Evolutionary conservation across 2,888 invertebrate genomes (phyloP), one percentile per base, ranked within the genome.

Genomic region (Carterocephalus palaemon): DNA sequence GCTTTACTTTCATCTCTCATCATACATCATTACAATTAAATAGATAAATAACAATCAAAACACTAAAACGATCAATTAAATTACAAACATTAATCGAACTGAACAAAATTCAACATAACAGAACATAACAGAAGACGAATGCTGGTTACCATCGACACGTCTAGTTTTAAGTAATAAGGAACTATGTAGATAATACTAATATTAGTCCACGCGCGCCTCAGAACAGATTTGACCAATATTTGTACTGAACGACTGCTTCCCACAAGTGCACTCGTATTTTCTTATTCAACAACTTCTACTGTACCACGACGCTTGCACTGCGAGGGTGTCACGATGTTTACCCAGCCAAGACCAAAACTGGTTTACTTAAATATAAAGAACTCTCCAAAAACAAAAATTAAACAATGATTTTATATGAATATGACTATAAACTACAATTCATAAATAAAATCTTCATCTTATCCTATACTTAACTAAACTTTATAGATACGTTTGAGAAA

Each of bases 201-300:
- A 83, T 84, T 83, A 61, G 75, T 69, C 60, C 69, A 75, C 74
- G 74, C 64, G 69, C 75, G 78, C 78, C 75, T 78, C 64, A 69
- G 70, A 76, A 74, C 77, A 73, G 79, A 83, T 81, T 83, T 78
- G 60, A 70, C 73, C 59, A 85, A 85, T 85, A 84, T 85, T 85
- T 85, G 77, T 75, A 62, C 62, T 68, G 68, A 67, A 68, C 76
- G 72, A 75, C 71, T 80, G 74, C 75, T 77, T 77, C 75, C 74
- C 75, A 74, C 75, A 75, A 76, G 75, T 75, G 70, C n/a, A n/a
- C n/a, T n/a, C n/a, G n/a, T 82, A 79, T 82, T 81, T 82, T 83
- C 78, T 75, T 66, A 81, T 72, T 69, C 79, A 82, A 82, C 80
- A 74, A 74, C 71, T 67, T 76, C 76, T 68, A 78, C 70, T 74